Evolutionary conservation across 2,888 invertebrate genomes (phyloP), one percentile per base, ranked within the genome.

Genomic region (Chymomyza fuscimana): DNA sequence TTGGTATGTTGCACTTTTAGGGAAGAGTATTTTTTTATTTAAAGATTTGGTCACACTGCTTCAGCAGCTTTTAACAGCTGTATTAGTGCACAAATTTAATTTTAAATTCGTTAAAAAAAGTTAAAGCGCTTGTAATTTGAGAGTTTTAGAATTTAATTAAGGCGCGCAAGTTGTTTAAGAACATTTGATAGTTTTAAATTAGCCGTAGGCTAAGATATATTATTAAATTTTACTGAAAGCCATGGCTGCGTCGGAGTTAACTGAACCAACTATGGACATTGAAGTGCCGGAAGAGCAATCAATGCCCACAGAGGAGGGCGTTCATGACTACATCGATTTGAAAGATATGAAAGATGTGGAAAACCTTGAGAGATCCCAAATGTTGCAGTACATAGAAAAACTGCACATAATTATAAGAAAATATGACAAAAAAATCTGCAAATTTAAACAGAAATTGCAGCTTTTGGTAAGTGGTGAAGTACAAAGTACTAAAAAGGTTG

Each of bases 371-470:
- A 65, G 73, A 12, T 74, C 70, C 4, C 87, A 90, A 60, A 56
- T 92, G 5, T 81, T 86, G 22, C 67, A 67, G 5, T 92, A 92
- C 63, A 82, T 92, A 16, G 87, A 88, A 36, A 80, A 81, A n/a
- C 71, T 92, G 16, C 91, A 92, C 51, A 74, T 76, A 6, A 74
- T 87, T 29, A 67, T 91, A 1, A 80, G 86, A 59, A 90, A 89
- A 80, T 95, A 95, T 83, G 93, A 93, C 46, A 92, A 92, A 69
- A 93, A 94, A 77, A 90, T 96, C 61, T 92, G 92, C 66, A 93
- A 93, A 81, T 91, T 95, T 65, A 94, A 93, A 87, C 91, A 92
- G n/a, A 93, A 93, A 86, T 82, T 95, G 5, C 92, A 93, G 73
- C 87, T 91, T 76, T 87, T 92, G 92, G 94, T 94, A 92, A 92